Evolutionary conservation across 2,113 vertebrate species (phyloP).

Genomic region (Myxocyprinus asiaticus): DNA sequence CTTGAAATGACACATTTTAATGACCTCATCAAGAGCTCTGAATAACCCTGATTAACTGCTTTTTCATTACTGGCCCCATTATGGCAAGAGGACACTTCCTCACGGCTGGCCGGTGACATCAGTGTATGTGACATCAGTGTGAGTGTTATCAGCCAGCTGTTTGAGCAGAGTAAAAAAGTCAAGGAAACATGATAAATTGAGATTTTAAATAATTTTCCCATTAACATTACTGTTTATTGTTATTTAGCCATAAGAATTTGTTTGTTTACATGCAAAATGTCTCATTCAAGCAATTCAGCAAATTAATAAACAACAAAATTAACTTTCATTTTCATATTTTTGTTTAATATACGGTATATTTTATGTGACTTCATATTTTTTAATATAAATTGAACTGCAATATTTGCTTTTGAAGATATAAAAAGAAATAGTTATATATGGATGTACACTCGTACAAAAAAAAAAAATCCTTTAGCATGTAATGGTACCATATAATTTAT

Average conservation of each 20-base stretch:
- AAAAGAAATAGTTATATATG: too few species aligned
- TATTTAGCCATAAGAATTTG: not conserved
- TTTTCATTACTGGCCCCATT: not conserved
- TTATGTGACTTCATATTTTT: too few species aligned
- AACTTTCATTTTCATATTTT: not conserved
- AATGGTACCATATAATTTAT: too few species aligned
- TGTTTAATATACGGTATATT: too few species aligned
- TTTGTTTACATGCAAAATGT: not conserved
- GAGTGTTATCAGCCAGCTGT: not conserved
- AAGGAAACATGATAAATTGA: too few species aligned
- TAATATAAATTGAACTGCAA: too few species aligned
- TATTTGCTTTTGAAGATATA: too few species aligned
- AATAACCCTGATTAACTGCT: conserved; percentile 12
- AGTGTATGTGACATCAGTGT: not conserved
- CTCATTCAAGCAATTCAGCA: not conserved
- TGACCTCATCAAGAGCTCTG: conserved; percentile 35
- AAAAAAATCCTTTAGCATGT: too few species aligned
- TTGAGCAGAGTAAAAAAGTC: not conserved
- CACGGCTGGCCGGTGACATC: not conserved
- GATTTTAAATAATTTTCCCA: not conserved
- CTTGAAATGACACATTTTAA: conserved; percentile 50
- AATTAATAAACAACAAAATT: not conserved
- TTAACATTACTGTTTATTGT: not conserved
- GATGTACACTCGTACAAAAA: too few species aligned
- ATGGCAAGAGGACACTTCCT: not conserved